Base-by-base conservation (phyloP, 2,113 vertebrate species). In the Leptosomus discolor region DNA sequence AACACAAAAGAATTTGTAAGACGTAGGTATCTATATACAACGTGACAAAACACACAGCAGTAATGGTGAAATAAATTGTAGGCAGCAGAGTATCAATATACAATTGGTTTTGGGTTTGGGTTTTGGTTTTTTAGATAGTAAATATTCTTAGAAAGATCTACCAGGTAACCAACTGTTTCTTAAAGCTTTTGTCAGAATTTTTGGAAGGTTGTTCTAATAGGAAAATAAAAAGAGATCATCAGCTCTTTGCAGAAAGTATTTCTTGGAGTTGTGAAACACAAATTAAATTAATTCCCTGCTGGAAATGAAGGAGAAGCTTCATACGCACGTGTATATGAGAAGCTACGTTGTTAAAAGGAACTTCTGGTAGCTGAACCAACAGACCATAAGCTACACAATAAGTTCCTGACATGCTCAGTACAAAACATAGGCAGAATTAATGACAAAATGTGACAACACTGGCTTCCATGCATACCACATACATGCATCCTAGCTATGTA, bases 101-200 rank as follows among this genome's bases (percentile, higher is more conserved):
- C 8, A 37, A 8, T 46, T 75, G 57, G n/a, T n/a, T n/a, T n/a
- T n/a, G n/a, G n/a, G n/a, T n/a, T n/a, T n/a, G n/a, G n/a, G n/a
- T 53, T 65, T n/a, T 3, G 2, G 1, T 0, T 3, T 8, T 37
- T 84, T 20, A 50, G 30, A 15, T n/a, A 45, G 34, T 18, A 56
- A 37, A 43, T 85, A 77, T 58, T 54, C 45, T 69, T 61, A 70
- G 34, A 60, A 78, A 91, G 19, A 21, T 20, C 60, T 79, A 30
- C 18, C 19, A 74, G 15, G 9, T 30, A 73, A 65, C 6, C 7
- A 46, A 46, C 2, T 45, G 26, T 22, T 86, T 70, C 36, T 53
- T 46, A 53, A 76, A 43, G 8, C 2, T 57, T 83, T 89, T 60
- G 3, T 58, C 18, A 78, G 50, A 78, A 60, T 46, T 85, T 64